phyloP scores from a whole-genome alignment of 2,888 invertebrate genomes.

The Limulus polyphemus region DNA sequence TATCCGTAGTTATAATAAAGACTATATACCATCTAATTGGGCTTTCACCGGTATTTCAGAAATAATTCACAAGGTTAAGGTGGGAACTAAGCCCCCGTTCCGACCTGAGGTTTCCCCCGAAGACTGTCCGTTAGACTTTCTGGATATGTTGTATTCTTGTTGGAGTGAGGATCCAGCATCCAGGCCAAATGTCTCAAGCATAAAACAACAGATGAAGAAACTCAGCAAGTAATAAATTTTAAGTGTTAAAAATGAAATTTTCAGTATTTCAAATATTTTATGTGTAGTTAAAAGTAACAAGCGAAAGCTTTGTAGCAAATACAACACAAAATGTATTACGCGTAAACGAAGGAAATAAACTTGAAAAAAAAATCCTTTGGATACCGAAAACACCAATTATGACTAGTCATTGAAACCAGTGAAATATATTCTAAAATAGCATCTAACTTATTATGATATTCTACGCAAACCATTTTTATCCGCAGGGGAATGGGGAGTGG shows the following conservation, averaged over 20 bases:
- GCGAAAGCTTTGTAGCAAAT: too few species aligned
- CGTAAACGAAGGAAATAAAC: too few species aligned
- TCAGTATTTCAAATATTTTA: too few species aligned
- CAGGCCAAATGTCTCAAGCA: slow-evolving; percentile 62
- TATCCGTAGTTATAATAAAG: too few species aligned
- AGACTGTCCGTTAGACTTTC: slow-evolving; percentile 52
- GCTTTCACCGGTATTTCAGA: slow-evolving; percentile 32
- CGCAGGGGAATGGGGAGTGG: slow-evolving; percentile 22
- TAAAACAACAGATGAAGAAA: slow-evolving; percentile 51
- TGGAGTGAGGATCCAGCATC: slow-evolving; percentile 69
- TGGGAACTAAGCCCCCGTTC: slow-evolving; percentile 59
- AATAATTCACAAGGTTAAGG: slow-evolving; percentile 58
- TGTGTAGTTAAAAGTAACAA: too few species aligned
- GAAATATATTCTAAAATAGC: not conserved
- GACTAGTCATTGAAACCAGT: too few species aligned
- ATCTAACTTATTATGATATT: not conserved
- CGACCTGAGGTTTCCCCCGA: slow-evolving; percentile 54
- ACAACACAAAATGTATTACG: too few species aligned
- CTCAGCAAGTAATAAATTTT: slow-evolving; percentile 6
- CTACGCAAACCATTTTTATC: not conserved
- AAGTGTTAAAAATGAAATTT: not conserved
- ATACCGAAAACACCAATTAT: too few species aligned
- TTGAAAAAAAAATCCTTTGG: too few species aligned
- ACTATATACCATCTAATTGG: too few species aligned
- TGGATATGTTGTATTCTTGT: slow-evolving; percentile 36